Evolutionary conservation across 2,113 vertebrate genomes (phyloP).

Genomic region (Melospiza melodia): DNA sequence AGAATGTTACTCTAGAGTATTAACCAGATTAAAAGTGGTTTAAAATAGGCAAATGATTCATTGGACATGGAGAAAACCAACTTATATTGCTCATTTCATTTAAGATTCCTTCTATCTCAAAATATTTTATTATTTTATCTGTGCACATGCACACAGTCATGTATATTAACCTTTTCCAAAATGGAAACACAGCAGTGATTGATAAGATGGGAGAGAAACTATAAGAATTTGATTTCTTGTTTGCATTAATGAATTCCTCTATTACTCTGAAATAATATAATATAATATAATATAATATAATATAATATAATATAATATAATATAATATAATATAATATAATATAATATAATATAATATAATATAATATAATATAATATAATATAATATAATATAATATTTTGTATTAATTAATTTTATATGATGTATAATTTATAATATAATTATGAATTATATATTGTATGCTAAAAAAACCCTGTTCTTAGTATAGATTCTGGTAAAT

Average conservation of each 20-base stretch:
- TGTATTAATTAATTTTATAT: too few relatives aligned
- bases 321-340: too few relatives aligned
- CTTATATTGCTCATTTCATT: not conserved
- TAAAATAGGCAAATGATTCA: not conserved
- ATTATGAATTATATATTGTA: too few relatives aligned
- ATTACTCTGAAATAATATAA: not conserved
- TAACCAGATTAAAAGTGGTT: not conserved
- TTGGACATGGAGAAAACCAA: not conserved
- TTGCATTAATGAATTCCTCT: not conserved
- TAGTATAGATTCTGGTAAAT: not conserved
- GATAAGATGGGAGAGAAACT: not conserved
- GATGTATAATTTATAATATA: not conserved
- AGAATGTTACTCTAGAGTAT: not conserved
- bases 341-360: not conserved
- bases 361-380: too few relatives aligned
- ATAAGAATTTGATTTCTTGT: not conserved
- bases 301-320: too few relatives aligned
- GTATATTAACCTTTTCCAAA: not conserved
- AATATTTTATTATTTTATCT: not conserved
- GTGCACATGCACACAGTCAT: not conserved
- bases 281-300: too few relatives aligned
- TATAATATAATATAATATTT: too few relatives aligned
- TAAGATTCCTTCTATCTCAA: not conserved
- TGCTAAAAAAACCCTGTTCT: not conserved
- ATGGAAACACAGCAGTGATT: not conserved